A percentile compares a stretch with the other conserved stretches of the same genome.
Evolutionary conservation across 2,113 vertebrate species (phyloP).

Genomic region (Scytalopus superciliaris): DNA sequence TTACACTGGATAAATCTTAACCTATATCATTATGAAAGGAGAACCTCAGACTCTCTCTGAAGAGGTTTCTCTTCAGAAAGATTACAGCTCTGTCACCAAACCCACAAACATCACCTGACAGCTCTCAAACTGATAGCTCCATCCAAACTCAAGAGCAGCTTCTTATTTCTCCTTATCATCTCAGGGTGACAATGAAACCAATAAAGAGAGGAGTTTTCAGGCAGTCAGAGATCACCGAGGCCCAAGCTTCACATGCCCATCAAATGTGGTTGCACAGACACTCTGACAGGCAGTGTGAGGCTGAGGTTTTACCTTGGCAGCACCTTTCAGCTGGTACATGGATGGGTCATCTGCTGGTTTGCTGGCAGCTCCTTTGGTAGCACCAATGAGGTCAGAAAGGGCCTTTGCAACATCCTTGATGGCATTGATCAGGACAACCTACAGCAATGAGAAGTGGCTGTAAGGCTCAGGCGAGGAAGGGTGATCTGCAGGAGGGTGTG

Average conservation of each 20-base stretch:
- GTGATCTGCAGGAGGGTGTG: not conserved
- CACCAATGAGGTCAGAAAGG: slow-evolving; percentile 94
- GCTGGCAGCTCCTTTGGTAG: slow-evolving; percentile 96
- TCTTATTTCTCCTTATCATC: not conserved
- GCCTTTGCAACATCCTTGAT: slow-evolving; percentile 98
- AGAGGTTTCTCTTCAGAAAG: not conserved
- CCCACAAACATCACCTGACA: not conserved
- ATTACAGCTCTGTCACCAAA: not conserved
- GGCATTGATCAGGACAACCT: slow-evolving; percentile 98
- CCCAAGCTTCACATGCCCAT: not conserved
- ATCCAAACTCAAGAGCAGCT: not conserved
- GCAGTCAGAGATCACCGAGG: not conserved
- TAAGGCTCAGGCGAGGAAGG: not conserved
- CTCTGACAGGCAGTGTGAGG: not conserved
- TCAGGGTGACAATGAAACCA: not conserved
- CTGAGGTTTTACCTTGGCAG: slow-evolving; percentile 85
- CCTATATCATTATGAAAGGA: not conserved
- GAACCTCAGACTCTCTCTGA: too few species aligned
- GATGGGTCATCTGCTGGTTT: slow-evolving; percentile 95
- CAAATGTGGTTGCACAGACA: not conserved
- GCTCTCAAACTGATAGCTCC: not conserved
- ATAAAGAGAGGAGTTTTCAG: not conserved
- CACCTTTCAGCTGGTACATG: slow-evolving; percentile 98
- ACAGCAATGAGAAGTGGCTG: not conserved
- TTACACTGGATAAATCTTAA: not conserved